Percentiles rank a stretch among this genome's conserved stretches.
These are phyloP conservation scores for Macaca nemestrina DNA, from an alignment of 2,113 vertebrate species.

Conservation along the genomic window DNA sequence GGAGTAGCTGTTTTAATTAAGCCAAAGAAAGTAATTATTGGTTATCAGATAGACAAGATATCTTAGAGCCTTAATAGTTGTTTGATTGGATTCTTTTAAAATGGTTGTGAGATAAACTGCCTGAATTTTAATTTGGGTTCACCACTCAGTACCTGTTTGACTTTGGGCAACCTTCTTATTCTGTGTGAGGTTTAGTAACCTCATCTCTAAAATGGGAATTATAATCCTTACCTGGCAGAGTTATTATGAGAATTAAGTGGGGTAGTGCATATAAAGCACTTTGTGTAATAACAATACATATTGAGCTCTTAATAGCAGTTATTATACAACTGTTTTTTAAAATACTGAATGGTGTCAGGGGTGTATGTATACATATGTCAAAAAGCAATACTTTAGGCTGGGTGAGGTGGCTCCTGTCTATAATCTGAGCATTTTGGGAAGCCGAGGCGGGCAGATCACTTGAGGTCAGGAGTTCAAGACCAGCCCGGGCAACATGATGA, in stretches of 20 bases:
- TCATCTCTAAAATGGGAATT: slow-evolving; percentile 31
- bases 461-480: no score
- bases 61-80: background rate
- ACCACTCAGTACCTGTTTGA: background rate
- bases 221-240: background rate
- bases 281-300: background rate
- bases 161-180: slow-evolving; percentile 31
- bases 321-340: slow-evolving; percentile 19
- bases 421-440: no score
- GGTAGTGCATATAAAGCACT: slow-evolving; percentile 1
- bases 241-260: slow-evolving; percentile 17
- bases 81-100: slow-evolving; percentile 31
- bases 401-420: no score
- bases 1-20: slow-evolving; percentile 50
- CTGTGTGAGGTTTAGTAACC: background rate
- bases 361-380: background rate
- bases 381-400: background rate
- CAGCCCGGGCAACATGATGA: no score
- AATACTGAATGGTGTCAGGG: background rate
- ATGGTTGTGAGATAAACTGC: background rate
- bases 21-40: slow-evolving; percentile 22
- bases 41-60: slow-evolving; percentile 2
- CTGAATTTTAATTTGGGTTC: slow-evolving; percentile 46
- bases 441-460: no score
- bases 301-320: background rate